phyloP scores from a whole-genome alignment of 2,113 vertebrate species.

The Mobula birostris region DNA sequence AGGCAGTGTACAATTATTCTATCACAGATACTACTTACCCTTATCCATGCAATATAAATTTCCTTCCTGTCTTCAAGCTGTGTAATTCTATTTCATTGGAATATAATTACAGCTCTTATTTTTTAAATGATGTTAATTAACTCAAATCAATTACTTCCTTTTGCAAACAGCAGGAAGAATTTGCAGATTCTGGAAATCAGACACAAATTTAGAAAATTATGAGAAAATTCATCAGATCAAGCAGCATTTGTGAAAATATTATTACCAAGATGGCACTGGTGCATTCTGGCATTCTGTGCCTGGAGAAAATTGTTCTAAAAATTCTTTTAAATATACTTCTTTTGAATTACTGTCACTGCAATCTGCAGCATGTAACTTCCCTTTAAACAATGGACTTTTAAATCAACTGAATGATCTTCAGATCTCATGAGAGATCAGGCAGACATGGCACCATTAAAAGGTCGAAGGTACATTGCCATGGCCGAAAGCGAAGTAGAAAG shows the following conservation, averaged over 20 bases:
- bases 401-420: too few species aligned
- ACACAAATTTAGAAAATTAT: not conserved
- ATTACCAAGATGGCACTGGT: too few species aligned
- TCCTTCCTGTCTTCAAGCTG: not conserved
- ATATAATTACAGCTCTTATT: not conserved
- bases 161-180: not conserved
- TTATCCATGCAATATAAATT: not conserved
- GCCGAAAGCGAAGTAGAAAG: too few species aligned
- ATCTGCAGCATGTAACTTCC: too few species aligned
- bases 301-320: too few species aligned
- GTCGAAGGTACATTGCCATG: too few species aligned
- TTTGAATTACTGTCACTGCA: too few species aligned
- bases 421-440: too few species aligned
- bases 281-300: too few species aligned
- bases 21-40: not conserved
- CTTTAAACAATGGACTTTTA: too few species aligned
- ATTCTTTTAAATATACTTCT: too few species aligned
- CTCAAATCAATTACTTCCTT: not conserved
- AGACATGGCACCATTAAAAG: too few species aligned
- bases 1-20: not conserved
- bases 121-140: slow-evolving; percentile 10
- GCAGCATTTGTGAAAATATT: not conserved
- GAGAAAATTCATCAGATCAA: not conserved
- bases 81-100: slow-evolving; percentile 1
- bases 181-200: not conserved